Percentiles rank a stretch among this genome's conserved stretches.
These are phyloP conservation scores for Schizopygopsis pylzovi DNA, from an alignment of 2,797 vertebrate species.

Conservation along the genomic window DNA sequence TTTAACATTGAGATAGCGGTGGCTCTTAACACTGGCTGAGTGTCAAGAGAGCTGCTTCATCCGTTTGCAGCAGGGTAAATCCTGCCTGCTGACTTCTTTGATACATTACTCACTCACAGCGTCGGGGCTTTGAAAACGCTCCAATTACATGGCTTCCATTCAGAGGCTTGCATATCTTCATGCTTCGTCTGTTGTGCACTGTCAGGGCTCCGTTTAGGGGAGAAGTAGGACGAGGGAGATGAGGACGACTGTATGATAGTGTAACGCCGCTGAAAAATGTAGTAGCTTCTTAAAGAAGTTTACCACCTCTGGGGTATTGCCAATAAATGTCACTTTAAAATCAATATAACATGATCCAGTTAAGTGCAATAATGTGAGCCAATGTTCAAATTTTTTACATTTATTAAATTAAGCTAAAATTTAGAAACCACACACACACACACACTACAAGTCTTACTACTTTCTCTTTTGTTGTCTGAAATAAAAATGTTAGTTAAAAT, in stretches of 20 bases:
- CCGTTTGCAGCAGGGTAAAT: slow-evolving; percentile 34
- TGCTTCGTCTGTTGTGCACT: slow-evolving; percentile 48
- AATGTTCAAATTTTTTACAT: not conserved
- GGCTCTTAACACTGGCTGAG: slow-evolving; percentile 27
- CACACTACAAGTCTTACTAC: not conserved
- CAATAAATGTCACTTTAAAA: not conserved
- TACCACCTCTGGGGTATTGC: not conserved
- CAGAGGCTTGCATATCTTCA: slow-evolving; percentile 61
- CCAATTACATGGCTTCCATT: slow-evolving; percentile 65
- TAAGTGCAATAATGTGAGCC: not conserved
- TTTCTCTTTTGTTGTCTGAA: not conserved
- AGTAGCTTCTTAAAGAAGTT: slow-evolving; percentile 20
- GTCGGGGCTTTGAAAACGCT: slow-evolving; percentile 65
- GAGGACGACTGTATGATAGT: slow-evolving; percentile 29
- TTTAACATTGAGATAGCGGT: slow-evolving; percentile 21
- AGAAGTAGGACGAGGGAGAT: slow-evolving; percentile 24
- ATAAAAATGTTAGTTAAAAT: not conserved
- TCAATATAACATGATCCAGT: not conserved
- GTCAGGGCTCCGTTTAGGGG: slow-evolving; percentile 24
- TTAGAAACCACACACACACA: not conserved
- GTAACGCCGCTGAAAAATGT: slow-evolving; percentile 15
- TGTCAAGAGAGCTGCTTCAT: slow-evolving; percentile 40
- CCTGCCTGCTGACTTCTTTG: slow-evolving; percentile 65
- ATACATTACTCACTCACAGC: slow-evolving; percentile 58
- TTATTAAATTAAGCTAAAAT: not conserved